A percentile compares a stretch with the other conserved stretches of the same genome.
Conservation (phyloP, 2,113 vertebrate genomes). For the Stictonetta naevosa region DNA sequence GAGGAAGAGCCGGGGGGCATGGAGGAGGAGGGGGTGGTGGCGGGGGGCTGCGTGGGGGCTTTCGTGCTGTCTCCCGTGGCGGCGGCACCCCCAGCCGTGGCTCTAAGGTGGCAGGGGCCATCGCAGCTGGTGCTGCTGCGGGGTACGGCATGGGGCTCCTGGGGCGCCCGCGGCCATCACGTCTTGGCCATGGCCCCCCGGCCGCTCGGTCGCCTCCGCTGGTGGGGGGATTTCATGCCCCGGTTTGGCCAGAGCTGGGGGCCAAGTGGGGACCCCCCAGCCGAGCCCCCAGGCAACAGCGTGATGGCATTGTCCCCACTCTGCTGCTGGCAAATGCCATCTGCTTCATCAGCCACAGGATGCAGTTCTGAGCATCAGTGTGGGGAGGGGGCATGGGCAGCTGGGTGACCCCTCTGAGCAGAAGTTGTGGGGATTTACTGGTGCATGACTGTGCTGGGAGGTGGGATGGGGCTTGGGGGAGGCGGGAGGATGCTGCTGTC, state of each 20-base stretch:
- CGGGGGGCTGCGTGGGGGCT: not conserved
- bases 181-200: not conserved
- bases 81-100: not conserved
- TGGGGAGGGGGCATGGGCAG: not conserved
- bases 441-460: not conserved
- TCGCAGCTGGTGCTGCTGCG: not conserved
- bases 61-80: not conserved
- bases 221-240: not conserved
- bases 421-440: not conserved
- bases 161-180: not conserved
- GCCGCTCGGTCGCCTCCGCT: not conserved
- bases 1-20: not conserved
- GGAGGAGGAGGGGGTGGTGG: not conserved
- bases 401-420: not conserved
- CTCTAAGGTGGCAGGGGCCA: constrained; percentile 12
- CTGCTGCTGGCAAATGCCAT: not conserved
- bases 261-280: not conserved
- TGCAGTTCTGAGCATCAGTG: not conserved
- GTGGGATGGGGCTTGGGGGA: not conserved
- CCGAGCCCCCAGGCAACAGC: not conserved
- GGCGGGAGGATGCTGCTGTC: not conserved
- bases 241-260: not conserved
- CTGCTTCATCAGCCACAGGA: not conserved
- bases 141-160: constrained; percentile 24
- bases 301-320: rapidly evolving